These are phyloP conservation scores for Diplosoma virens DNA, from an alignment of 23 tunicate genomes.

Conservation along the genomic window DNA sequence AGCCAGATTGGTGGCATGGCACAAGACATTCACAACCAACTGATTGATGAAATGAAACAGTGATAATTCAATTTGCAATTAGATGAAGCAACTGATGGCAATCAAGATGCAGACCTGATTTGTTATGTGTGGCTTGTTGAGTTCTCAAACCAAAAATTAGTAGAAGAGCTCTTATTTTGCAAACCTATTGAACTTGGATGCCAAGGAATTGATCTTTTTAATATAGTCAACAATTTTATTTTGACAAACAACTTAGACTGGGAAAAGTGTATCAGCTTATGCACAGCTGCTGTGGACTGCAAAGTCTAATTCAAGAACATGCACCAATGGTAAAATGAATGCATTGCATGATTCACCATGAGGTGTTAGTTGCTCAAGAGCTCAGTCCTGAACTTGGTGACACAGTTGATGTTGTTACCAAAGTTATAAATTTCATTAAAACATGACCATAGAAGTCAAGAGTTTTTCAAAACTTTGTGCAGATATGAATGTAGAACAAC, in stretches of 20 bases:
- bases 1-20: constrained; percentile 37
- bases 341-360: constrained; percentile 57
- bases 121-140: constrained; percentile 36
- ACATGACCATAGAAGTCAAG: constrained; percentile 41
- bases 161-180: constrained; percentile 42
- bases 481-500: constrained; percentile 31
- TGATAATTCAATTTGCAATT: constrained; percentile 31
- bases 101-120: constrained; percentile 45
- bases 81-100: constrained; percentile 35
- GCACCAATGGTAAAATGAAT: constrained; percentile 38
- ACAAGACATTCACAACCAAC: constrained; percentile 37
- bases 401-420: constrained; percentile 29
- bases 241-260: constrained; percentile 42
- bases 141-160: constrained; percentile 29
- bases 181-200: constrained; percentile 51
- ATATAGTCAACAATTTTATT: constrained; percentile 44
- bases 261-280: constrained; percentile 47
- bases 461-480: constrained; percentile 30
- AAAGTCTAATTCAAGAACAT: constrained; percentile 31
- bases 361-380: constrained; percentile 37
- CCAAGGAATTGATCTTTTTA: constrained; percentile 45
- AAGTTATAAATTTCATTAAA: constrained; percentile 33
- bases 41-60: constrained; percentile 34
- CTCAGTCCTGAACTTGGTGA: constrained; percentile 27
- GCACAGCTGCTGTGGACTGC: constrained; percentile 51